These are phyloP conservation scores for Clarias batrachus DNA, from an alignment of 2,113 vertebrate genomes.

Conservation along the genomic window DNA sequence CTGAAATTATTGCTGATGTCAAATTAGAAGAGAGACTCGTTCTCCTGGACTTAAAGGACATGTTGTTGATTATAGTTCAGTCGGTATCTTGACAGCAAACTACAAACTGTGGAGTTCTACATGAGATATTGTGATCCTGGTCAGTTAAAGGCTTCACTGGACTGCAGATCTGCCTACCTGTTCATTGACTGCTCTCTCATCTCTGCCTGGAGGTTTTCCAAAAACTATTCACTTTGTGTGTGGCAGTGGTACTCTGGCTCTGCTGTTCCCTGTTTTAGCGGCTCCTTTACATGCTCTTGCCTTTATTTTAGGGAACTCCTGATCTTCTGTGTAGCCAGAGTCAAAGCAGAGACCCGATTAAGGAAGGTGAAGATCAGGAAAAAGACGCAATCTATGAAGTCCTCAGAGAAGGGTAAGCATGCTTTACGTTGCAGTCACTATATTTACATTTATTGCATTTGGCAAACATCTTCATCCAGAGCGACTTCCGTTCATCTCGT, in stretches of 20 bases:
- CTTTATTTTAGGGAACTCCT: slow-evolving; percentile 73
- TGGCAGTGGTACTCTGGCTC: background rate
- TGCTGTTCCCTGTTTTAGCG: background rate
- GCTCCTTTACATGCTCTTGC: background rate
- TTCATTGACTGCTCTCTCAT: background rate
- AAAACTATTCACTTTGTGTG: background rate
- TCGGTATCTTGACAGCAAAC: background rate
- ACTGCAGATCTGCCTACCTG: background rate
- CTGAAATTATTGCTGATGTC: background rate
- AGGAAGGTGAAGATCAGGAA: slow-evolving; percentile 62
- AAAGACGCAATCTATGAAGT: slow-evolving; percentile 74
- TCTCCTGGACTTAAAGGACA: too few relatives aligned
- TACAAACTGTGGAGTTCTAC: background rate
- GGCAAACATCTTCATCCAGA: too few relatives aligned
- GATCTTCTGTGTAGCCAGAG: slow-evolving; percentile 75
- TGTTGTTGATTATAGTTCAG: too few relatives aligned
- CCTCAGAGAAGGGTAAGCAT: slow-evolving; percentile 78
- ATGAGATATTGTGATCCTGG: background rate
- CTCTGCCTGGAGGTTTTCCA: background rate
- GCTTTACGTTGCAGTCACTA: background rate
- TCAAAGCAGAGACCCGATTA: slow-evolving; percentile 60
- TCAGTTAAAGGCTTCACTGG: background rate
- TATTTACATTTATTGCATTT: too few relatives aligned
- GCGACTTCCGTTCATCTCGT: too few relatives aligned
- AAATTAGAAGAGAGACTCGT: too few relatives aligned